Evolutionary conservation across 2,113 vertebrate species (phyloP).

Genomic region (Sorex fumeus): DNA sequence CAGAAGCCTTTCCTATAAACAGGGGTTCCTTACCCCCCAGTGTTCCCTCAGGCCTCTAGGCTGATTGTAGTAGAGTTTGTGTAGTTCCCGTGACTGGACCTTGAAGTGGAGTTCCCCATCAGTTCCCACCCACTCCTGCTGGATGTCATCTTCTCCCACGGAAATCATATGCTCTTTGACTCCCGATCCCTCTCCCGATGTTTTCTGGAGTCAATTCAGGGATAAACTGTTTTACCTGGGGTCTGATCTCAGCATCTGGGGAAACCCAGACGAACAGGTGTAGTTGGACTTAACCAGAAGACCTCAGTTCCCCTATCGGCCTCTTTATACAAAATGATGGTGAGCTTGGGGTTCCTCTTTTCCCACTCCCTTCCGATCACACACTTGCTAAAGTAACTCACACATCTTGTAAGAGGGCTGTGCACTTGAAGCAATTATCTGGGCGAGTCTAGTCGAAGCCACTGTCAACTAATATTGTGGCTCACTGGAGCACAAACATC

Average conservation of each 20-base stretch:
- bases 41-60: neutral
- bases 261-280: neutral
- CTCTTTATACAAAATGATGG: neutral
- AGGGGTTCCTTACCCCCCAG: neutral
- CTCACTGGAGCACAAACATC: conserved; percentile 42
- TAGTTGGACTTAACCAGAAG: neutral
- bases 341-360: neutral
- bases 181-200: neutral
- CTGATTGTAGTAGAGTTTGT: neutral
- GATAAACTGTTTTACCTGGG: neutral
- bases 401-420: neutral
- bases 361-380: neutral
- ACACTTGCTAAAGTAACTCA: neutral
- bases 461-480: conserved; percentile 68
- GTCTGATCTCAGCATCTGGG: neutral
- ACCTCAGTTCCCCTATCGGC: neutral
- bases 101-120: neutral
- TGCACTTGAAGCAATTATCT: conserved; percentile 72
- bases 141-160: neutral
- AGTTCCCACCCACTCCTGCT: neutral
- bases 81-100: neutral
- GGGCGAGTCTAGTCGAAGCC: conserved; percentile 65
- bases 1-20: neutral
- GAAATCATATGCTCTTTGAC: neutral
- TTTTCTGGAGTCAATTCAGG: neutral